These are phyloP conservation scores for Keiferia lycopersicella DNA, from an alignment of 2,888 invertebrate genomes.

Conservation along the genomic window DNA sequence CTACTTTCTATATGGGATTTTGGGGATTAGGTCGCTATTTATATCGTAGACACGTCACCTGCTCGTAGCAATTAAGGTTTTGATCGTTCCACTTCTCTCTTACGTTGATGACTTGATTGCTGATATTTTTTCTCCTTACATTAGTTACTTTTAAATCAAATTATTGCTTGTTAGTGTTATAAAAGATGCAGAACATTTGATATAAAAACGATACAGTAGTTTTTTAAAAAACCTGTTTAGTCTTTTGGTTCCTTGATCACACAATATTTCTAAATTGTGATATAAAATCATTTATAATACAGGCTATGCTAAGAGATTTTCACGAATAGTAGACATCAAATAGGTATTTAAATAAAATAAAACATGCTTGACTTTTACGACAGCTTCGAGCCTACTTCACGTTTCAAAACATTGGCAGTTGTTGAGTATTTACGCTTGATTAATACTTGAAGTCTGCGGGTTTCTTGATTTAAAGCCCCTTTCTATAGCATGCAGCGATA, in stretches of 20 bases:
- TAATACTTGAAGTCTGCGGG: not conserved
- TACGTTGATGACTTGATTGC: not conserved
- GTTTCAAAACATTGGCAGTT: slow-evolving; percentile 3
- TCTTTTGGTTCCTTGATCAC: too few relatives aligned
- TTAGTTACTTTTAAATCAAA: not conserved
- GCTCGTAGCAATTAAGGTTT: slow-evolving; percentile 15
- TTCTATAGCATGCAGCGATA: too few relatives aligned
- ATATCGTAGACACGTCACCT: slow-evolving; percentile 30
- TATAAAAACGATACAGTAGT: too few relatives aligned
- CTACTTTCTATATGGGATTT: slow-evolving; percentile 46
- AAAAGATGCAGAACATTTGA: too few relatives aligned
- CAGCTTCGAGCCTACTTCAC: not conserved
- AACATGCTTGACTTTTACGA: not conserved
- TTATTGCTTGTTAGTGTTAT: not conserved
- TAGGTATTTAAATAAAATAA: slow-evolving; percentile 4
- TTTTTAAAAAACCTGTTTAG: too few relatives aligned
- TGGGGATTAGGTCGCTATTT: slow-evolving; percentile 32
- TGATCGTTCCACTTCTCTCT: not conserved
- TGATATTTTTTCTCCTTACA: not conserved
- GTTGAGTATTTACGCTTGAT: not conserved
- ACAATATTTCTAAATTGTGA: too few relatives aligned
- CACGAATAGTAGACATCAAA: not conserved
- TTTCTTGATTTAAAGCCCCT: not conserved
- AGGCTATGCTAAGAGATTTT: too few relatives aligned
- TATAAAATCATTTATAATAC: too few relatives aligned